Percentiles rank a stretch among this genome's conserved stretches.
Conservation (phyloP, 2,888 invertebrate species). For the Pyrrhia umbra region DNA sequence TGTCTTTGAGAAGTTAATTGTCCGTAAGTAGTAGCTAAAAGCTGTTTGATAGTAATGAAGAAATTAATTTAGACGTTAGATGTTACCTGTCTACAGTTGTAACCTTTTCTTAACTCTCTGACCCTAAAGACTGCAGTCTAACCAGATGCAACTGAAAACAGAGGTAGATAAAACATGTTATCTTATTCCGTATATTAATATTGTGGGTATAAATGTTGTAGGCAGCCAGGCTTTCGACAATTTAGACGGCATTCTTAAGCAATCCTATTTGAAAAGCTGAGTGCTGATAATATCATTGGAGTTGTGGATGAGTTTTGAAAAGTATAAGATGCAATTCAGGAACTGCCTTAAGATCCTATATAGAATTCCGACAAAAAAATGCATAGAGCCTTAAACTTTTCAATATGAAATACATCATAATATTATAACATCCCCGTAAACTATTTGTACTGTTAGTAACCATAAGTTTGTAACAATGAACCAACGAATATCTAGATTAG, state of each 20-base stretch:
- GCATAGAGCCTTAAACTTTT: too few species aligned
- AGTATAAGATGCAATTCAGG: too few species aligned
- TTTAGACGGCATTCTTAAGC: background rate
- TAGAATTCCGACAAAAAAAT: too few species aligned
- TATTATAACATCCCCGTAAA: too few species aligned
- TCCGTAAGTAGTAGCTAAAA: conserved; percentile 7
- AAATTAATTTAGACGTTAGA: conserved; percentile 40
- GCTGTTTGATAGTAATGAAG: conserved; percentile 33
- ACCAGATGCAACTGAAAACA: background rate
- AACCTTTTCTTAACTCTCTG: conserved; percentile 10
- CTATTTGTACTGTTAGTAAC: too few species aligned
- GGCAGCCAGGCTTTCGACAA: background rate
- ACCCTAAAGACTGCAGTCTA: background rate
- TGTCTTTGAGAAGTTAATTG: conserved; percentile 40
- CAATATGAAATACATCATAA: too few species aligned
- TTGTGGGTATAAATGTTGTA: background rate
- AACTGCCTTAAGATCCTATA: too few species aligned
- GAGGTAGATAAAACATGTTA: background rate
- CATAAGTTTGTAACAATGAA: too few species aligned
- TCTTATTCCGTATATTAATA: background rate
- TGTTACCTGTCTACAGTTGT: conserved; percentile 17
- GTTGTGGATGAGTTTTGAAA: too few species aligned
- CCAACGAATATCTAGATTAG: too few species aligned
- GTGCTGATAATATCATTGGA: too few species aligned
- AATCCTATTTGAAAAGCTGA: background rate